These are phyloP conservation scores for Apamea epomidion DNA, from an alignment of 2,888 invertebrate species.

Conservation along the genomic window DNA sequence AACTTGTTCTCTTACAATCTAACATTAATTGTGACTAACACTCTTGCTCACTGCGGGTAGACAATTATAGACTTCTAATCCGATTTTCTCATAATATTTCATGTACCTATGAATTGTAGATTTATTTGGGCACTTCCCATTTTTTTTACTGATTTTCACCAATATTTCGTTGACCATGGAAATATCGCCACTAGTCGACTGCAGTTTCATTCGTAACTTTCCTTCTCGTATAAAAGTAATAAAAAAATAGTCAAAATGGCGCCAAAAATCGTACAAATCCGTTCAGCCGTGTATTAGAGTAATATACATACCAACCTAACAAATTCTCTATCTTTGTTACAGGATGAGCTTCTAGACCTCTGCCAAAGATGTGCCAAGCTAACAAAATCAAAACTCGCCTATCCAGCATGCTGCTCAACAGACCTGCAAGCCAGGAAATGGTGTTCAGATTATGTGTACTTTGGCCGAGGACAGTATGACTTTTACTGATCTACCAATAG, in stretches of 20 bases:
- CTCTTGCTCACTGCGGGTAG: not conserved
- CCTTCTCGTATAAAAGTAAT: not conserved
- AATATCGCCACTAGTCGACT: not conserved
- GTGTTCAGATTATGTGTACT: constrained; percentile 91
- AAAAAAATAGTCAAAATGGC: not conserved
- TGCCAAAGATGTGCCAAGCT: constrained; percentile 92
- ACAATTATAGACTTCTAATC: not conserved
- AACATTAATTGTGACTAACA: not conserved
- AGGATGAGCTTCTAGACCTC: constrained; percentile 89
- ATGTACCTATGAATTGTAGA: not conserved
- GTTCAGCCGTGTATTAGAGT: not conserved
- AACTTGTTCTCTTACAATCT: not conserved
- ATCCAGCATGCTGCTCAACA: constrained; percentile 91
- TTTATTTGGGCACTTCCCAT: not conserved
- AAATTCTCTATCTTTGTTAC: constrained; percentile 60
- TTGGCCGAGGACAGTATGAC: constrained; percentile 85
- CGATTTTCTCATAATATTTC: not conserved
- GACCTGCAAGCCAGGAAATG: constrained; percentile 90
- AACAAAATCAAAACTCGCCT: constrained; percentile 90
- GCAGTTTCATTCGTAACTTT: not conserved
- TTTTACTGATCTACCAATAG: constrained; percentile 69
- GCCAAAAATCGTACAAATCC: not conserved
- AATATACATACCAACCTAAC: not conserved
- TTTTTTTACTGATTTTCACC: not conserved
- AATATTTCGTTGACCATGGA: not conserved